Evolutionary conservation across 2,888 invertebrate species (phyloP), one percentile per base, ranked within the genome.

Genomic region (Dryobota labecula): DNA sequence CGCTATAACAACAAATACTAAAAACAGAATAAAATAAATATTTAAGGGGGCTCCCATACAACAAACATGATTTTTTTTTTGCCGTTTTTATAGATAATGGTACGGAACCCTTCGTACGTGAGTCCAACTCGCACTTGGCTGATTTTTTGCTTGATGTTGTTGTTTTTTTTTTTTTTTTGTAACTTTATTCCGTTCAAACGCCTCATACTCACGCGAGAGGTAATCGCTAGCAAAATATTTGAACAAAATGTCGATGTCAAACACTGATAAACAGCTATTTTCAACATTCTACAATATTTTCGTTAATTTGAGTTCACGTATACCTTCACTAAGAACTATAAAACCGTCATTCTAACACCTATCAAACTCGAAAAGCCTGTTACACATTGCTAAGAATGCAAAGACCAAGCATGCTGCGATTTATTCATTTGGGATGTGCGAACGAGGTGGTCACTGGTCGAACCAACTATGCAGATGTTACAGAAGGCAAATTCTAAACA

Each of bases 311-410:
- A 33, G n/a, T 33, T 33, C 7, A 33, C 56, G 20, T n/a, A 7
- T 13, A n/a, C 13, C 13, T 47, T n/a, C n/a, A 20, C 24, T 36
- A 36, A 13, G 4, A 24, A 9, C 15, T 27, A 24, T 43, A 54
- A 30, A 53, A 36, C 7, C n/a, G n/a, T 53, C 9, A 20, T 58
- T 24, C 30, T 30, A 64, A 43, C 27, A 49, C 27, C 24, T 18
- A 41, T 56, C 56, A 18, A 53, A 47, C 47, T 63, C 49, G 20
- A 54, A 43, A 60, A 51, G 15, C 24, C n/a, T 36, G n/a, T 43
- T 27, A 41, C 36, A 65, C 51, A 58, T 70, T 71, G 72, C 64
- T 38, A 65, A 71, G 60, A 71, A 71, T 65, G 49, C 49, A 47
- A 65, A 78, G 71, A 70, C 13, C 30, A 33, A n/a, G 9, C 36